These are phyloP conservation scores for Brachionus asplanchnoidis DNA, from an alignment of 1,140 invertebrate species.

Conservation along the genomic window DNA sequence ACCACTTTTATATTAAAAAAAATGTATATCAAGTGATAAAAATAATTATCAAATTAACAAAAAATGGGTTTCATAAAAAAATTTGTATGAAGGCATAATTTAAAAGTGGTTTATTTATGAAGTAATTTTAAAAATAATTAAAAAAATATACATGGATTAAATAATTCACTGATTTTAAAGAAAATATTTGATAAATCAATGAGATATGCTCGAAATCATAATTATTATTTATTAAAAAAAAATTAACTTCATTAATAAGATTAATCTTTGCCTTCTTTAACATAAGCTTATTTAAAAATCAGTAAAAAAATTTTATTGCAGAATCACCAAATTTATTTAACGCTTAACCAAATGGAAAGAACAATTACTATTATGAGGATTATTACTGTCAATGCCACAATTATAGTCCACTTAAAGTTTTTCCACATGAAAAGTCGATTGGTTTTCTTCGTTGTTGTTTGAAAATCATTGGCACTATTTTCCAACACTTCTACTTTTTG, in stretches of 20 bases:
- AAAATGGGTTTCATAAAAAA: too few species aligned
- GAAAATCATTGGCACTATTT: not conserved
- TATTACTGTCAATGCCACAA: not conserved
- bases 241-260: not conserved
- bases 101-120: too few species aligned
- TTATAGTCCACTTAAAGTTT: constrained; percentile 33
- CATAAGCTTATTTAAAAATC: not conserved
- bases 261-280: not conserved
- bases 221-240: not conserved
- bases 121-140: not conserved
- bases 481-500: not conserved
- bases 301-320: not conserved
- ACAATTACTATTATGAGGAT: not conserved
- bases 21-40: too few species aligned
- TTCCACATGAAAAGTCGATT: constrained; percentile 29
- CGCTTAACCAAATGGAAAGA: constrained; percentile 20
- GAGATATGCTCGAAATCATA: not conserved
- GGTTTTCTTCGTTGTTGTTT: not conserved
- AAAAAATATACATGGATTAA: not conserved
- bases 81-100: too few species aligned
- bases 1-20: too few species aligned
- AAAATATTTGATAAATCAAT: not conserved
- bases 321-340: not conserved
- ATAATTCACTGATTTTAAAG: not conserved
- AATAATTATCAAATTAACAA: too few species aligned